Base-by-base conservation (phyloP, 2,797 vertebrate species). In the Naso thynnoides region DNA sequence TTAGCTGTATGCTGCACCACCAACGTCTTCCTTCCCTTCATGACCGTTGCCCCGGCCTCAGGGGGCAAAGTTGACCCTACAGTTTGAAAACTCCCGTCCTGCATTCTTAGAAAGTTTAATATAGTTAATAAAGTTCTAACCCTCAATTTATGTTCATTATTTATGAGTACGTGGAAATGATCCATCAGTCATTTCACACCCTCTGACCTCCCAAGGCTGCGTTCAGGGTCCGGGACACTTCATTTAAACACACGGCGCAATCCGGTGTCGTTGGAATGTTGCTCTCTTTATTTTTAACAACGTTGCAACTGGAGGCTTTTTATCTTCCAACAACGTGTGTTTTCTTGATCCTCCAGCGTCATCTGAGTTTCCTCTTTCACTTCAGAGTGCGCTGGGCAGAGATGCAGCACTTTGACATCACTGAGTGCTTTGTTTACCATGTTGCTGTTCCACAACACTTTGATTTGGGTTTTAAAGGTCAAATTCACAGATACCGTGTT, bases 11-110 rank as follows among this genome's bases (percentile, higher is more conserved):
- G 75, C 57, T 48, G 42, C 4, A 11, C 10, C 2, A 2, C 60
- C 33, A 75, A n/a, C 18, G 38, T 66, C 80, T 89, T 89, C 86
- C 84, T 85, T 84, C 90, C 88, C 84, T 27, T 72, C 23, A 8
- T 10, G 6, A 73, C 24, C 67, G 36, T 65, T 73, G 60, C 57
- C 60, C 33, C 31, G 60, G 11, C 65, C 42, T 29, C 3, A 1
- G 36, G n/a, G 76, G 39, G 49, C 69, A 73, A 49, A 79, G 81
- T 55, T 89, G 64, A 53, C 1, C 23, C 21, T 41, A 14, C 57
- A 73, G 44, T 78, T 23, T 73, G 36, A 29, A 79, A 69, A 62
- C 24, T 11, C 27, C 38, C 55, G 14, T 76, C 75, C 66, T 71
- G 79, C 26, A 3, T 81, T 83, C 68, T 13, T 39, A 33, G 73